Evolutionary conservation across 2,113 vertebrate genomes (phyloP).

Genomic region (Alaudala cheleensis): DNA sequence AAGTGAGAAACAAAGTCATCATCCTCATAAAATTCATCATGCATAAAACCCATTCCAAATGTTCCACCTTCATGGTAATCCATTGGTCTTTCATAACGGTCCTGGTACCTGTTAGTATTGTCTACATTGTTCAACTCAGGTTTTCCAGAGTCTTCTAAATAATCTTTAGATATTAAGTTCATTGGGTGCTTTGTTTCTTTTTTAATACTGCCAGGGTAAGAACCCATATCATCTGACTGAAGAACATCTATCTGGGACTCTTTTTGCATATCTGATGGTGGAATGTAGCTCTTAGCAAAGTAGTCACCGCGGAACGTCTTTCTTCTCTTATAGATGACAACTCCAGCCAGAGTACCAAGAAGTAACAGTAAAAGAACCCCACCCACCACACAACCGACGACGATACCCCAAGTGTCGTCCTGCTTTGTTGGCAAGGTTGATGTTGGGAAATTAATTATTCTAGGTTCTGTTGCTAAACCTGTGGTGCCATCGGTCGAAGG

Average conservation of each 20-base stretch:
- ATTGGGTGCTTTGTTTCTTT: slow-evolving; percentile 91
- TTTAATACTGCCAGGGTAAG: slow-evolving; percentile 88
- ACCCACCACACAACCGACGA: slow-evolving; percentile 88
- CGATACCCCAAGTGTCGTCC: slow-evolving; percentile 86
- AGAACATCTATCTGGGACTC: slow-evolving; percentile 95
- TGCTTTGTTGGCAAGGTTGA: slow-evolving; percentile 84
- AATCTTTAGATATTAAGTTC: slow-evolving; percentile 88
- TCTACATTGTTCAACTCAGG: slow-evolving; percentile 89
- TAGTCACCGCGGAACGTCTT: slow-evolving; percentile 97
- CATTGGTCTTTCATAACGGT: slow-evolving; percentile 84
- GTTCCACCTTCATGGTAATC: slow-evolving; percentile 85
- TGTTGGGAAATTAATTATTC: slow-evolving; percentile 81
- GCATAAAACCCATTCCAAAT: slow-evolving; percentile 87
- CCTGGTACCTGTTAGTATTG: slow-evolving; percentile 80
- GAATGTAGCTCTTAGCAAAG: slow-evolving; percentile 98
- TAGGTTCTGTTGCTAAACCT: slow-evolving; percentile 80
- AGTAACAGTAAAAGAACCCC: slow-evolving; percentile 89
- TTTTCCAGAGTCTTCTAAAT: slow-evolving; percentile 87
- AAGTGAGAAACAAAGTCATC: slow-evolving; percentile 95
- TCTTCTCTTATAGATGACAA: slow-evolving; percentile 87
- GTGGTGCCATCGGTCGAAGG: slow-evolving; percentile 75
- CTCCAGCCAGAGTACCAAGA: slow-evolving; percentile 81
- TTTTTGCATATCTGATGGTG: slow-evolving; percentile 96
- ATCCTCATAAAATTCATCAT: slow-evolving; percentile 87
- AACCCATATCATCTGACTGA: slow-evolving; percentile 91